Conservation (phyloP, 2,113 vertebrate species). For the Gymnobelideus leadbeateri region DNA sequence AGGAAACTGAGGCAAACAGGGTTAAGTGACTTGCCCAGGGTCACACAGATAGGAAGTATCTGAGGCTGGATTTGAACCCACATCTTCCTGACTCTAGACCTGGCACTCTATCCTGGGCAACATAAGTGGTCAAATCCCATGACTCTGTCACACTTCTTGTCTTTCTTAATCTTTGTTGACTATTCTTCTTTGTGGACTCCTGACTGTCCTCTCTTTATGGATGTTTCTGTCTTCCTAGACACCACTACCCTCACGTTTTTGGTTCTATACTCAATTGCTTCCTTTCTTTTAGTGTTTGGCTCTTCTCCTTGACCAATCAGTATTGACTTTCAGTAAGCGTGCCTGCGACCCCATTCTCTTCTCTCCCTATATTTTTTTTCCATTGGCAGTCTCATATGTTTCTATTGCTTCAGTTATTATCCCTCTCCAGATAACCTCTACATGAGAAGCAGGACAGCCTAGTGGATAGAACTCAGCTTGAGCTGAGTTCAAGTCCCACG, state of each 20-base stretch:
- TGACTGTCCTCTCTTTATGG: neutral
- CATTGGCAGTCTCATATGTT: neutral
- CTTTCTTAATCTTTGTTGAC: neutral
- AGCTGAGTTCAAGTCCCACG: neutral
- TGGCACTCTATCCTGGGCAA: neutral
- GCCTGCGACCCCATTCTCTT: neutral
- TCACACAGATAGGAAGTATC: neutral
- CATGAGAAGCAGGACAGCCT: neutral
- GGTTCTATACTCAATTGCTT: neutral
- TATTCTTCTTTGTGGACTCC: too few relatives aligned
- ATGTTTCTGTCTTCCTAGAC: neutral
- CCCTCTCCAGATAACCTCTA: neutral
- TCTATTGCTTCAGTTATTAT: neutral
- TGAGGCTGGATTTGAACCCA: neutral
- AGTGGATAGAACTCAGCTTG: neutral
- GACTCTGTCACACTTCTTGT: neutral
- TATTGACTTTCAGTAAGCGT: neutral
- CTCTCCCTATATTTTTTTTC: neutral
- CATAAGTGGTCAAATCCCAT: neutral
- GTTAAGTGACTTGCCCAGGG: neutral
- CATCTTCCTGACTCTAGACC: neutral
- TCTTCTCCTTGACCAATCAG: neutral
- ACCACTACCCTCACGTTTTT: neutral
- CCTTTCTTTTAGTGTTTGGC: neutral
- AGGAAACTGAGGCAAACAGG: neutral